Evolutionary conservation across 2,797 vertebrate species (phyloP), one percentile per base, ranked within the genome.

Genomic region (Choloepus didactylus): DNA sequence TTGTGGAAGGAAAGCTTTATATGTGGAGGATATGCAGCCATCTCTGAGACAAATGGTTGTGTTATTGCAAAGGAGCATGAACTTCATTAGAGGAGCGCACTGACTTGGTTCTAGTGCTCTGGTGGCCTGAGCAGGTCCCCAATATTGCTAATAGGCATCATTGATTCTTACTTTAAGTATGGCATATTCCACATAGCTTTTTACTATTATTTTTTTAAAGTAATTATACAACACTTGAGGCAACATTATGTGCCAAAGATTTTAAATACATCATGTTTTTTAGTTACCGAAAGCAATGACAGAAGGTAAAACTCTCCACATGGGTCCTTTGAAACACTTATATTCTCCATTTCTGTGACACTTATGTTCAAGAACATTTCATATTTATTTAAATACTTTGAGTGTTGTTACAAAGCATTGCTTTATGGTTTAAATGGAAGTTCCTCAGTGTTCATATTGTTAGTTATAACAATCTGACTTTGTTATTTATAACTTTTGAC

Each of bases 221-320:
- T 96, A 97, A 95, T 94, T 97, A 72, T 91, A 86, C 75, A 96
- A 82, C 75, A 88, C 91, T 87, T 90, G 31, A 95, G 64, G 41
- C 95, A 96, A 49, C 95, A 94, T 85, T 94, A 21, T 38, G 60
- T 76, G 23, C 49, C 85, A 83, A 90, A 76, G 35, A 67, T 84
- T 69, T 85, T 44, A 69, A 91, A 51, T 14, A n/a, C 84, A 21
- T 87, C 66, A 15, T 79, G 59, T 82, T 72, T 92, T 89, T 94
- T 14, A 77, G 82, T 91, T 87, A 73, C 29, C 31, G 38, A 87
- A 87, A 75, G 62, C 72, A 82, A 15, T 60, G 49, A 69, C 35
- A 87, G 46, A 66, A 87, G 82, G 86, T 67, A 23, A 75, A 89
- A 77, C 51, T 66, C 27, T 67, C 12, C 41, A 49, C 31, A 31